phyloP scores from a whole-genome alignment of 2,797 vertebrate species.

The Cichlasoma orientale region DNA sequence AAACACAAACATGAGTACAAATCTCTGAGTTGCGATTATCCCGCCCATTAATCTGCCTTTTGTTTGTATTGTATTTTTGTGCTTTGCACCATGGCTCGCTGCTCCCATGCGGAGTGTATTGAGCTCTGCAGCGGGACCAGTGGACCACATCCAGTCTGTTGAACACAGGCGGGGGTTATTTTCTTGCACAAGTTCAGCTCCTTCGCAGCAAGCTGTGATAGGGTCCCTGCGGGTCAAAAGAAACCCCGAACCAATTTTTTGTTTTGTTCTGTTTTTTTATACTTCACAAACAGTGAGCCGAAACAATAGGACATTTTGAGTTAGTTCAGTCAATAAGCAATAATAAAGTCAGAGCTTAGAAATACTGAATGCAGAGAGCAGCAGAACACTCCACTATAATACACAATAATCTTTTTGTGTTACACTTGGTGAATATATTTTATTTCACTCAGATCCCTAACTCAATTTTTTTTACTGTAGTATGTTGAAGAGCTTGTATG shows the following conservation, averaged over 20 bases:
- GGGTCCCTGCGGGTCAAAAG: conserved; percentile 45
- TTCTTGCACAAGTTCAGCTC: conserved; percentile 43
- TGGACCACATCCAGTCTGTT: conserved; percentile 54
- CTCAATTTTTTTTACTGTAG: conserved; percentile 40
- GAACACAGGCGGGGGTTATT: conserved; percentile 40
- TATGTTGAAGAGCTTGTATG: conserved; percentile 42
- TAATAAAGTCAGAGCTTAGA: conserved; percentile 25
- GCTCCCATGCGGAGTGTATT: conserved; percentile 34
- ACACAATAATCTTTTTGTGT: conserved; percentile 61
- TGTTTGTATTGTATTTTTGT: conserved; percentile 64
- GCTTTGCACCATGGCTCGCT: conserved; percentile 31
- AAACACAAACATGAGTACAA: conserved; percentile 48
- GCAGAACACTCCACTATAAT: conserved; percentile 36
- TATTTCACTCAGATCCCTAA: conserved; percentile 41
- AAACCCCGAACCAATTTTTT: conserved; percentile 34
- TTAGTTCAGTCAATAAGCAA: conserved; percentile 37
- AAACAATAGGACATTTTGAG: conserved; percentile 29
- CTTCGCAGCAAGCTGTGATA: conserved; percentile 39
- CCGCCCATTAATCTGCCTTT: conserved; percentile 69
- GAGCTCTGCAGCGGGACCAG: conserved; percentile 48
- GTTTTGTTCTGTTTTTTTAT: neutral
- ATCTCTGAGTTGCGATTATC: conserved; percentile 63
- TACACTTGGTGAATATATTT: conserved; percentile 53
- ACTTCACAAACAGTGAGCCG: conserved; percentile 25
- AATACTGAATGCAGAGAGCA: conserved; percentile 28